Conservation (phyloP, 2,888 invertebrate species). For the Agelastica alni region DNA sequence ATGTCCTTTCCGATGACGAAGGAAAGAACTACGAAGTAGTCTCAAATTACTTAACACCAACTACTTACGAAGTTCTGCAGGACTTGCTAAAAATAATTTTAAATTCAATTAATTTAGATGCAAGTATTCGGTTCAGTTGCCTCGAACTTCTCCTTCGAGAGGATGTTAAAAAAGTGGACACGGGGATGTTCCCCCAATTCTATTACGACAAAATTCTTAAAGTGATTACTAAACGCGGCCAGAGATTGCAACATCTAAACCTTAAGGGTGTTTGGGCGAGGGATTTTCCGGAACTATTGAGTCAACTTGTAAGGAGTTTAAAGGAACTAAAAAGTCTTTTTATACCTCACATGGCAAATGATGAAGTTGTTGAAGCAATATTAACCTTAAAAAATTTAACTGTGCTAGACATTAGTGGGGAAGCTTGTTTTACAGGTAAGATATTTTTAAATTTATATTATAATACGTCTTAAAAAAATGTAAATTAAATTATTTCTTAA, state of each 20-base stretch:
- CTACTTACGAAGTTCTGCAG: conserved; percentile 71
- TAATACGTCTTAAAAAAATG: no score
- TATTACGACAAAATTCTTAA: conserved; percentile 72
- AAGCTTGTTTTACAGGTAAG: conserved; percentile 60
- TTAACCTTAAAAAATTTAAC: conserved; percentile 63
- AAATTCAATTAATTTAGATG: conserved; percentile 68
- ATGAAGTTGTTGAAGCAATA: conserved; percentile 66
- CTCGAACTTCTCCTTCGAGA: conserved; percentile 68
- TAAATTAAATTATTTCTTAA: no score
- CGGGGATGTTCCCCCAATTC: conserved; percentile 72
- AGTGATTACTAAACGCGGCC: conserved; percentile 67
- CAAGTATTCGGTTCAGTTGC: conserved; percentile 68
- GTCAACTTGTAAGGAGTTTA: conserved; percentile 64
- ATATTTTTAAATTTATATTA: not conserved
- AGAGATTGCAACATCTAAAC: conserved; percentile 66
- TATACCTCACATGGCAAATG: conserved; percentile 73
- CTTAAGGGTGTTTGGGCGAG: conserved; percentile 76
- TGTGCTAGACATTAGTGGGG: conserved; percentile 70
- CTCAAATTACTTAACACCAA: conserved; percentile 50
- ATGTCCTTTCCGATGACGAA: conserved; percentile 66
- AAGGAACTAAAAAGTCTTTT: conserved; percentile 65
- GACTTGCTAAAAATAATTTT: conserved; percentile 69
- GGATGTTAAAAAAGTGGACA: conserved; percentile 67
- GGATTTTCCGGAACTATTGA: conserved; percentile 67
- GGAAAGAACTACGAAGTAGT: conserved; percentile 59